Conservation (phyloP, 2,797 vertebrate genomes). For the Malacoraja senta region DNA sequence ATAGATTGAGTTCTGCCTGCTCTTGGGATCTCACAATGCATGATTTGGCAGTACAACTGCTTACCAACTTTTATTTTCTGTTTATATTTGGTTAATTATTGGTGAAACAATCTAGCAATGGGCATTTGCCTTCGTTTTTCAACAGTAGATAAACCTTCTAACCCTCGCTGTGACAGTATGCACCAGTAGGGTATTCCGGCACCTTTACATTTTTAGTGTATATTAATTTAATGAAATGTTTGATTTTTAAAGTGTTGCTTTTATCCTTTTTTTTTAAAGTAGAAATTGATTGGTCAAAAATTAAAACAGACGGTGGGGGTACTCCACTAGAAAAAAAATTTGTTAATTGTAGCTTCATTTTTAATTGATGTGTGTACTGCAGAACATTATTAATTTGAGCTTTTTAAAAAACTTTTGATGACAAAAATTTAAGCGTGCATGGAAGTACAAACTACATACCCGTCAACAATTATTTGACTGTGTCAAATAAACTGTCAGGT, state of each 20-base stretch:
- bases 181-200: too few relatives aligned
- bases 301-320: too few relatives aligned
- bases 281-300: too few relatives aligned
- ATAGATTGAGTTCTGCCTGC: background rate
- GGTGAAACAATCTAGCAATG: background rate
- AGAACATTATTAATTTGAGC: background rate
- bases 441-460: background rate
- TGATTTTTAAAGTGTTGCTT: too few relatives aligned
- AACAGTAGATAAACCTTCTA: constrained; percentile 56
- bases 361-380: too few relatives aligned
- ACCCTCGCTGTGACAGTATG: constrained; percentile 49
- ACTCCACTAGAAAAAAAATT: too few relatives aligned
- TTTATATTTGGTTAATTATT: constrained; percentile 23
- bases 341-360: too few relatives aligned
- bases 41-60: too few relatives aligned
- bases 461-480: background rate
- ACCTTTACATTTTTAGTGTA: too few relatives aligned
- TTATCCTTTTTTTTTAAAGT: too few relatives aligned
- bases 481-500: constrained; percentile 30
- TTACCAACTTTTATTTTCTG: background rate
- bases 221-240: too few relatives aligned
- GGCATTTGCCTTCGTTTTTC: background rate
- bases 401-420: background rate
- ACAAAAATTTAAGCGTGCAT: background rate
- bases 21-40: background rate